A percentile compares a stretch with the other conserved stretches of the same genome.
These are phyloP conservation scores for Morpho helenor DNA, from an alignment of 2,888 invertebrate species.

Conservation along the genomic window DNA sequence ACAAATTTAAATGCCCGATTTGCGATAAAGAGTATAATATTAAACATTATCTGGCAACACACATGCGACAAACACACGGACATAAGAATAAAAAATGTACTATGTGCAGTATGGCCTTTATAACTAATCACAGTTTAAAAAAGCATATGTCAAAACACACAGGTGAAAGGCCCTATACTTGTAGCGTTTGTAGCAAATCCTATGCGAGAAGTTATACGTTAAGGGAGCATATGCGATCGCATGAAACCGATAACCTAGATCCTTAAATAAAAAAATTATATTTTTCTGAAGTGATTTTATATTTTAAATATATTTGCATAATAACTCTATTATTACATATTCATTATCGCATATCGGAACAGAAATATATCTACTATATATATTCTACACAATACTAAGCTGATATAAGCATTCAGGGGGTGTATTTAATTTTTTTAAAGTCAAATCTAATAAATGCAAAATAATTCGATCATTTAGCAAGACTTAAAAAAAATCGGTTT, in stretches of 20 bases:
- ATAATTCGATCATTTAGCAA: no score
- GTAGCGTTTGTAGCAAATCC: constrained; percentile 59
- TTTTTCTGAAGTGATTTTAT: no score
- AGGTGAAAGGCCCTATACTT: constrained; percentile 52
- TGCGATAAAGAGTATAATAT: constrained; percentile 58
- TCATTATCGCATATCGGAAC: no score
- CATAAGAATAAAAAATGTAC: constrained; percentile 66
- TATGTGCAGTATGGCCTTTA: constrained; percentile 71
- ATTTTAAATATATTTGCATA: no score
- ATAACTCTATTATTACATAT: no score
- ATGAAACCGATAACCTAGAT: constrained; percentile 33
- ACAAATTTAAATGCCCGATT: constrained; percentile 57
- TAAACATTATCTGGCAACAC: constrained; percentile 65
- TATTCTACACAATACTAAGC: no score
- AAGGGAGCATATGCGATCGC: constrained; percentile 59
- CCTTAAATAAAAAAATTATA: no score
- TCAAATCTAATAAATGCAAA: no score
- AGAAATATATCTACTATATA: no score
- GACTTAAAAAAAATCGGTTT: no score
- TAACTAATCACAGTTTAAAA: constrained; percentile 50
- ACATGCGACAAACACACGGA: constrained; percentile 64
- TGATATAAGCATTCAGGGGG: no score
- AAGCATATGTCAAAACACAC: constrained; percentile 58
- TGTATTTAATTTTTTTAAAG: no score
- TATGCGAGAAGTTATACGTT: constrained; percentile 60